phyloP scores from a whole-genome alignment of 2,888 invertebrate genomes.

The Oscheius myriophilus region DNA sequence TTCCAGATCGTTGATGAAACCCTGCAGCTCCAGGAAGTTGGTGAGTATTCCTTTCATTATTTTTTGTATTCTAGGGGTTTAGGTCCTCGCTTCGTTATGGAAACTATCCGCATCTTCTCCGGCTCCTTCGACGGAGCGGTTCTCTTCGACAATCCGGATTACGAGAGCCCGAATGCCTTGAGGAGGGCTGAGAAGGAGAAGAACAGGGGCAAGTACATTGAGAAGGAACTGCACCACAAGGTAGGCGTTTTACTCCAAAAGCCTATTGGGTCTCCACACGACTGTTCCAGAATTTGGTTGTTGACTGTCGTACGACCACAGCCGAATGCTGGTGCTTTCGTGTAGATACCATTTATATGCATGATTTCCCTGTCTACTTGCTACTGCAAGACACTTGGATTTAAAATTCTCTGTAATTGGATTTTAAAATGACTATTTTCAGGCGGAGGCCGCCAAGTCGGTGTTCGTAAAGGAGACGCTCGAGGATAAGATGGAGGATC shows the following conservation, averaged over 20 bases:
- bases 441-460: conserved; percentile 33
- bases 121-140: conserved; percentile 91
- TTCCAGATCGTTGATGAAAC: conserved; percentile 96
- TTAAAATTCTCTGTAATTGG: too few relatives aligned
- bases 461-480: conserved; percentile 36
- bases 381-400: too few relatives aligned
- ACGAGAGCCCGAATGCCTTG: conserved; percentile 85
- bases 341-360: too few relatives aligned
- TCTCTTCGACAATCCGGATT: conserved; percentile 91
- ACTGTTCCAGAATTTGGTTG: too few relatives aligned
- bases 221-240: conserved; percentile 48
- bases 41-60: conserved; percentile 72
- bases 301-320: too few relatives aligned
- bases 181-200: conserved; percentile 37
- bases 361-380: too few relatives aligned
- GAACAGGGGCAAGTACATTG: conserved; percentile 41
- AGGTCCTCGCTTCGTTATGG: conserved; percentile 78
- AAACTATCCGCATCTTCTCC: conserved; percentile 89
- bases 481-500: conserved; percentile 56
- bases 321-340: too few relatives aligned
- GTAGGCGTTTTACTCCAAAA: conserved; percentile 3
- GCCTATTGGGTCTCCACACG: background rate
- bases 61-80: conserved; percentile 28
- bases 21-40: conserved; percentile 88
- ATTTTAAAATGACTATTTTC: too few relatives aligned